Evolutionary conservation across 2,797 vertebrate species (phyloP), one percentile per base, ranked within the genome.

Genomic region (Menidia menidia): DNA sequence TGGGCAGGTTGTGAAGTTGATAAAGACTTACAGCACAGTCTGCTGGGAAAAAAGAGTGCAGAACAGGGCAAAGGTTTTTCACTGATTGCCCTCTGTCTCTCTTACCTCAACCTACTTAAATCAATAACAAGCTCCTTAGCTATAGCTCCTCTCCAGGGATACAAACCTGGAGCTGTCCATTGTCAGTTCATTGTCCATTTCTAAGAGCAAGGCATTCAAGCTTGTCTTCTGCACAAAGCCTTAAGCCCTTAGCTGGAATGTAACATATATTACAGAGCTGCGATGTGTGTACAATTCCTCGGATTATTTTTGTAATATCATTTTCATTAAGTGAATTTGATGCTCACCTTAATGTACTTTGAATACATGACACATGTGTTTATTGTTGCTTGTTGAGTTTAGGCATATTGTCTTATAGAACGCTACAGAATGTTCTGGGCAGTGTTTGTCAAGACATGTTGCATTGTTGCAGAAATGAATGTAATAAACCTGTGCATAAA

Each of bases 121-220:
- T 91, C 86, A 89, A 88, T 88, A 90, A 83, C 84, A 87, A 81
- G 79, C 81, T 88, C 81, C 78, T 89, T 78, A 84, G 75, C 83
- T 70, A 82, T 70, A 80, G 86, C 76, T 86, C 73, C 61, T 85
- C 81, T 85, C 86, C 45, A 13, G 82, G 80, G 84, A 84, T 66
- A 75, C 74, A 68, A 58, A 70, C 68, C 61, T 52, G 55, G 60
- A 78, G 77, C 64, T 63, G 72, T 67, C 66, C 35, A 41, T 60
- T 44, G 69, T 73, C 73, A 69, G 77, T 67, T 78, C 72, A 62
- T 71, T 82, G 78, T 76, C 76, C 73, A 67, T 48, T 75, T 78
- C 80, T 64, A 64, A 65, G 61, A 75, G 62, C 60, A 43, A 44
- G 45, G 66, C 82, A 65, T 43, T 80, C 68, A 41, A 74, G 78